Evolutionary conservation across 92 coral and sea anemone species (phyloP).

Genomic region (Anthopleura xanthogrammica): DNA sequence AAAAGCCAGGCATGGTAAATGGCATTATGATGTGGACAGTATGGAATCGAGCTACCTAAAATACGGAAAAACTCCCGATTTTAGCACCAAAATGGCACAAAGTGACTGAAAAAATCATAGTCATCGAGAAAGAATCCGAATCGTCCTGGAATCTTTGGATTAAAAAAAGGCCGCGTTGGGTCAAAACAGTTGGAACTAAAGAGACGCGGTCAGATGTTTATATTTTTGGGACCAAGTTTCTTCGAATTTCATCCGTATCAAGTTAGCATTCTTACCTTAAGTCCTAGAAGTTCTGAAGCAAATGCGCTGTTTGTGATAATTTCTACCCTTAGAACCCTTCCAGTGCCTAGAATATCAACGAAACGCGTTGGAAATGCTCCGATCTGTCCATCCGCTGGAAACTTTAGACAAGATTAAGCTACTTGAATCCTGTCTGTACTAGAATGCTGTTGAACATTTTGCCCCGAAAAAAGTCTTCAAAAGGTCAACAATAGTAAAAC

Average conservation of each 20-base stretch:
- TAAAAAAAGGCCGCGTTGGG: neutral
- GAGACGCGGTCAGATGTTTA: neutral
- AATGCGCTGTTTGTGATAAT: neutral
- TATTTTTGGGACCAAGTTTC: neutral
- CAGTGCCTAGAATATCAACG: too few relatives aligned
- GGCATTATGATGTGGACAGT: too few relatives aligned
- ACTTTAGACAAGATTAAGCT: neutral
- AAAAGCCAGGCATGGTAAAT: too few relatives aligned
- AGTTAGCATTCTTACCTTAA: neutral
- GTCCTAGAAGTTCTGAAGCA: neutral
- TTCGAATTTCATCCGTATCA: neutral
- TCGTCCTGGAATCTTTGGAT: too few relatives aligned
- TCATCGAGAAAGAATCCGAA: too few relatives aligned
- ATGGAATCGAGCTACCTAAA: too few relatives aligned
- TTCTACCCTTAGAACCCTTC: neutral
- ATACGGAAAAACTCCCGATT: too few relatives aligned
- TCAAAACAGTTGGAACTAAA: neutral
- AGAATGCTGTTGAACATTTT: neutral
- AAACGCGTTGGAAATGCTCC: too few relatives aligned
- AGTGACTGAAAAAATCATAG: too few relatives aligned
- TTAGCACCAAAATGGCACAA: too few relatives aligned
- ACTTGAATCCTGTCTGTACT: neutral
- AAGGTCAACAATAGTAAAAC: neutral
- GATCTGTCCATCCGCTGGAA: neutral
- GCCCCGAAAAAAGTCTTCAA: slow-evolving; percentile 8